phyloP scores from a whole-genome alignment of 2,113 vertebrate species.

The Sander lucioperca region DNA sequence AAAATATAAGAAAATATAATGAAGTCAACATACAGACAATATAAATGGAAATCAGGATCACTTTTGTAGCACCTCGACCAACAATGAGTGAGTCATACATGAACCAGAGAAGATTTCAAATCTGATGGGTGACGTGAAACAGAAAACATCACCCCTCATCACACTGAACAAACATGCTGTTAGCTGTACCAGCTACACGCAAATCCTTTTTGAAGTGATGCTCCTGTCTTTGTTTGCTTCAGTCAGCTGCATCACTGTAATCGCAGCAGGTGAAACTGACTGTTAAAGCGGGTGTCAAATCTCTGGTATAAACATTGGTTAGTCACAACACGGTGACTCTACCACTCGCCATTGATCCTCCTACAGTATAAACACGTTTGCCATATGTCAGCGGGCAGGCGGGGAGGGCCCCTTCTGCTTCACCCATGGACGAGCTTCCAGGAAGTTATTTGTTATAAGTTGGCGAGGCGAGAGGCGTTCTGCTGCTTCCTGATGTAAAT shows the following conservation, averaged over 20 bases:
- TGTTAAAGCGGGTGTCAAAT: constrained; percentile 57
- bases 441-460: constrained; percentile 60
- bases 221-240: constrained; percentile 51
- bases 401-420: constrained; percentile 34
- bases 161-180: constrained; percentile 27
- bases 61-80: neutral
- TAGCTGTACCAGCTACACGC: constrained; percentile 14
- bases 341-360: constrained; percentile 50
- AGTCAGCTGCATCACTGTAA: constrained; percentile 30
- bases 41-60: neutral
- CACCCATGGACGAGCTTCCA: constrained; percentile 53
- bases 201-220: constrained; percentile 45
- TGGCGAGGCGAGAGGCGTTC: constrained; percentile 15
- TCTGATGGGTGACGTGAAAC: constrained; percentile 6
- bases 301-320: constrained; percentile 64
- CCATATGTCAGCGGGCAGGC: constrained; percentile 55
- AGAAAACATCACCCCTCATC: constrained; percentile 22
- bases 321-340: constrained; percentile 57
- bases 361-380: constrained; percentile 71
- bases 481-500: constrained; percentile 29
- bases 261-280: constrained; percentile 64
- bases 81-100: neutral
- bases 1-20: too few species aligned
- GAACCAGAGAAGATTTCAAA: neutral
- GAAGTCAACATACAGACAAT: neutral